Evolutionary conservation across 2,888 invertebrate species (phyloP).

Genomic region (Dorcus hopei): DNA sequence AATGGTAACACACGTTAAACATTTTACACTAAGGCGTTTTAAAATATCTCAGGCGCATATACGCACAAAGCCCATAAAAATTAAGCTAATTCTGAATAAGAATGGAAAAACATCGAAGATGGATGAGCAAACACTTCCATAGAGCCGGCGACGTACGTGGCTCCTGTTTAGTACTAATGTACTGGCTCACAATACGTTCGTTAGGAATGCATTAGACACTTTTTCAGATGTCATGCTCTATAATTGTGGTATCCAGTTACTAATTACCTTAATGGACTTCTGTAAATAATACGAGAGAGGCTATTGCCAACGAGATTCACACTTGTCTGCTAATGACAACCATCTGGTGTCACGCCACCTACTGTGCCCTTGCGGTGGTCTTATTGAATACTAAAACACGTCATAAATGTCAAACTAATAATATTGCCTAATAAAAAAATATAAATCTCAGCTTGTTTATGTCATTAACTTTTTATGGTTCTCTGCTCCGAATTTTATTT

Average conservation of each 20-base stretch:
- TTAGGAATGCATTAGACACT: slow-evolving; percentile 28
- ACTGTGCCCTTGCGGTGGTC: slow-evolving; percentile 29
- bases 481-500: no score
- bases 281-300: slow-evolving; percentile 26
- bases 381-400: not conserved
- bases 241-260: slow-evolving; percentile 42
- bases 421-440: not conserved
- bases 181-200: slow-evolving; percentile 24
- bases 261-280: slow-evolving; percentile 42
- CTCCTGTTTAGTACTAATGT: slow-evolving; percentile 26
- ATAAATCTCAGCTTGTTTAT: not conserved
- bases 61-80: not conserved
- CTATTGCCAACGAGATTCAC: slow-evolving; percentile 27
- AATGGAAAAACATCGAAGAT: not conserved
- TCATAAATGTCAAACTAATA: slow-evolving; percentile 7
- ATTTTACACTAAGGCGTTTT: not conserved
- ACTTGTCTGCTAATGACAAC: slow-evolving; percentile 31
- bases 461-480: no score
- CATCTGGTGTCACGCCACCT: slow-evolving; percentile 28
- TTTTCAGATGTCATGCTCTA: slow-evolving; percentile 34
- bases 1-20: no score
- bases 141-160: slow-evolving; percentile 14
- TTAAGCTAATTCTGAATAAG: not conserved
- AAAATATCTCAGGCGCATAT: not conserved
- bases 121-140: not conserved